Evolutionary conservation across 1,140 invertebrate species (phyloP).

Genomic region (Drosophila subobscura): DNA sequence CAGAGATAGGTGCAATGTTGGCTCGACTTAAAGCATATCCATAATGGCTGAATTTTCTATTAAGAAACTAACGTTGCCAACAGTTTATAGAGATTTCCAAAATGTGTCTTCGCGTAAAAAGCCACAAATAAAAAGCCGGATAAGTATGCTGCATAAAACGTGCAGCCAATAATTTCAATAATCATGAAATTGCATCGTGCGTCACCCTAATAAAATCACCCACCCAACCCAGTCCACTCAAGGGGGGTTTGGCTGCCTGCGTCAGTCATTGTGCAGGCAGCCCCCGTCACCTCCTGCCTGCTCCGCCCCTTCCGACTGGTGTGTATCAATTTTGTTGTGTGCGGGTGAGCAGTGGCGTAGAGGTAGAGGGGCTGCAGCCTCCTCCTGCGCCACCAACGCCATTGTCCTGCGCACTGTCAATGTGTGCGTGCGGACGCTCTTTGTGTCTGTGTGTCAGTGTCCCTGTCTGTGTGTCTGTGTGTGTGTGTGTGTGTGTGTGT

Average conservation of each 20-base stretch:
- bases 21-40: too few species aligned
- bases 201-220: constrained; percentile 20
- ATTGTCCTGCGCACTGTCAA: constrained; percentile 46
- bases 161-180: too few species aligned
- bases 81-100: too few species aligned
- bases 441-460: not conserved
- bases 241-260: constrained; percentile 18
- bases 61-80: too few species aligned
- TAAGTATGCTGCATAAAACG: too few species aligned
- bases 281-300: too few species aligned
- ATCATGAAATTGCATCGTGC: constrained; percentile 12
- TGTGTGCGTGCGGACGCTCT: not conserved
- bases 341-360: not conserved
- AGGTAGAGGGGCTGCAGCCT: constrained; percentile 27
- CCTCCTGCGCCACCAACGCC: constrained; percentile 34
- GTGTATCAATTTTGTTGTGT: constrained; percentile 55
- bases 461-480: constrained; percentile 7
- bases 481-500: constrained; percentile 13
- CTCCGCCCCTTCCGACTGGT: constrained; percentile 4
- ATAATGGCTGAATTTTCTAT: too few species aligned
- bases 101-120: too few species aligned
- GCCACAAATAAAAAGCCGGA: too few species aligned
- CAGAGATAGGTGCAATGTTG: too few species aligned
- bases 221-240: too few species aligned
- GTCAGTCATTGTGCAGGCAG: constrained; percentile 26